A percentile compares a stretch with the other conserved stretches of the same genome.
Evolutionary conservation across 1,140 invertebrate genomes (phyloP).

Genomic region (Drosophila takahashii): DNA sequence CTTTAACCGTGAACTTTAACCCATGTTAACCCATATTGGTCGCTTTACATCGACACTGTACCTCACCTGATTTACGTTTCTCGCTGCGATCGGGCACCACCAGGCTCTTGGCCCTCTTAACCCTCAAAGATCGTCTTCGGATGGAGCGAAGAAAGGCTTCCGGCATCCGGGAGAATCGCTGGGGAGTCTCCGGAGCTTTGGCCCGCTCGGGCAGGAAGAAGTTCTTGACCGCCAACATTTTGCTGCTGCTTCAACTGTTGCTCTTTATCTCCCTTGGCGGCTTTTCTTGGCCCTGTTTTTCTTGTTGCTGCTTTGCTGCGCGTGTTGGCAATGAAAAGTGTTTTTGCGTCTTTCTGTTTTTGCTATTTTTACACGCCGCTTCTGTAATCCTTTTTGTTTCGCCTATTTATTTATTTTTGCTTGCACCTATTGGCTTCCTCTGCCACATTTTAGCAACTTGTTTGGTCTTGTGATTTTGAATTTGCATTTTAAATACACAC

Average conservation of each 20-base stretch:
- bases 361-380: conserved; percentile 49
- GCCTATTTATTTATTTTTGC: conserved; percentile 61
- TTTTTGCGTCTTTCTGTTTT: conserved; percentile 14
- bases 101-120: conserved; percentile 89
- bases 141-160: conserved; percentile 89
- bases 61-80: conserved; percentile 91
- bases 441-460: conserved; percentile 60
- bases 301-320: conserved; percentile 28
- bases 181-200: conserved; percentile 86
- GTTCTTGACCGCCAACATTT: conserved; percentile 88
- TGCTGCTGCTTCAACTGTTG: conserved; percentile 43
- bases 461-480: conserved; percentile 44
- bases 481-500: conserved; percentile 59
- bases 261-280: conserved; percentile 3
- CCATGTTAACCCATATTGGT: conserved; percentile 15
- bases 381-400: conserved; percentile 61
- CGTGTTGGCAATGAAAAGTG: conserved; percentile 71
- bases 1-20: neutral
- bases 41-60: conserved; percentile 81
- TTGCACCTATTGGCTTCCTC: conserved; percentile 73
- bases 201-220: conserved; percentile 88
- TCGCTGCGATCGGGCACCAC: conserved; percentile 87
- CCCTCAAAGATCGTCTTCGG: conserved; percentile 87
- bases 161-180: conserved; percentile 86
- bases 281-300: conserved; percentile 18